These are phyloP conservation scores for Meriones psammophilus DNA, from an alignment of 2,797 vertebrate genomes.

Conservation along the genomic window DNA sequence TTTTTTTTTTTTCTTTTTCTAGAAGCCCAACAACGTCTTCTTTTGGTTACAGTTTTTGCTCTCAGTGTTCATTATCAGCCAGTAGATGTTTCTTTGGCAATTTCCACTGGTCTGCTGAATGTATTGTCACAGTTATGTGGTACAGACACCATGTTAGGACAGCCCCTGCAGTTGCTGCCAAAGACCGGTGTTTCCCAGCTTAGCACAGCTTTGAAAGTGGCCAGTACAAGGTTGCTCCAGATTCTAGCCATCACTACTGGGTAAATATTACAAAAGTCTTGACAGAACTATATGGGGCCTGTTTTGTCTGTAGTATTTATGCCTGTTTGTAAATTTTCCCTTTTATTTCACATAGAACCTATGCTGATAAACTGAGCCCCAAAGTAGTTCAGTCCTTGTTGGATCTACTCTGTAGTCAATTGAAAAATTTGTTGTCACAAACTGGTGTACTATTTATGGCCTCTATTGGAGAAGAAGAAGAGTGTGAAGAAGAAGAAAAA, in stretches of 20 bases:
- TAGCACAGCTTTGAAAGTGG: slow-evolving; percentile 98
- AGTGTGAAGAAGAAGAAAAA: slow-evolving; percentile 87
- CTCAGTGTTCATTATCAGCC: slow-evolving; percentile 98
- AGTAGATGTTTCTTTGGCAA: slow-evolving; percentile 97
- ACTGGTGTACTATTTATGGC: slow-evolving; percentile 92
- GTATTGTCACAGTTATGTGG: slow-evolving; percentile 98
- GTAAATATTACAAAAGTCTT: slow-evolving; percentile 86
- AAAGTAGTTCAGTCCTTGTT: slow-evolving; percentile 98
- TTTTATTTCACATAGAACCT: slow-evolving; percentile 90
- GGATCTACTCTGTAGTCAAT: slow-evolving; percentile 97
- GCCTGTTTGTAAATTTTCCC: background rate
- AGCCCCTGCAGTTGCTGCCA: slow-evolving; percentile 95
- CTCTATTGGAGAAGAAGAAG: slow-evolving; percentile 89
- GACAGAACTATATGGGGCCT: background rate
- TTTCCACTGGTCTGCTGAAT: slow-evolving; percentile 96
- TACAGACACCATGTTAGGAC: slow-evolving; percentile 97
- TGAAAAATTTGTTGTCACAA: slow-evolving; percentile 98
- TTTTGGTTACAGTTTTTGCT: slow-evolving; percentile 98
- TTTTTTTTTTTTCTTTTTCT: slow-evolving; percentile 37
- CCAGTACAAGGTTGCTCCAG: slow-evolving; percentile 97
- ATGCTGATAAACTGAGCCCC: slow-evolving; percentile 96
- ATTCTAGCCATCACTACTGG: slow-evolving; percentile 99
- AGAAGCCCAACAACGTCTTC: slow-evolving; percentile 98
- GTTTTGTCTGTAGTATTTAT: slow-evolving; percentile 23
- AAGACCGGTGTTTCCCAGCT: slow-evolving; percentile 97